Conservation (phyloP, 2,113 vertebrate genomes). For the Casuarius casuarius region DNA sequence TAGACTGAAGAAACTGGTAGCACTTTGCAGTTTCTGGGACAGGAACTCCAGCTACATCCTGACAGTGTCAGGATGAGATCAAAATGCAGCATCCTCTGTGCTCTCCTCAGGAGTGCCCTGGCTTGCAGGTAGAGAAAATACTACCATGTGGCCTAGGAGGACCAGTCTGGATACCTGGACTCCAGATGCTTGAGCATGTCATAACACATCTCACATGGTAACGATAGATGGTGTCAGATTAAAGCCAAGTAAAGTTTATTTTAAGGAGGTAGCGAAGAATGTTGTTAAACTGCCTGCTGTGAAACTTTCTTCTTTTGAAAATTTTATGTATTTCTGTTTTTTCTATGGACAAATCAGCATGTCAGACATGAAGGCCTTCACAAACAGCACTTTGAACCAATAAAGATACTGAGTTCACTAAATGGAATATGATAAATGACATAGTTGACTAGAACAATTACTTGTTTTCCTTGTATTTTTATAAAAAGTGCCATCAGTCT, state of each 20-base stretch:
- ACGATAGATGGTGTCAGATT: background rate
- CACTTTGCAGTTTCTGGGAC: background rate
- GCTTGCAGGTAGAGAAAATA: background rate
- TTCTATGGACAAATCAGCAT: slow-evolving; percentile 30
- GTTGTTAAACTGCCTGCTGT: background rate
- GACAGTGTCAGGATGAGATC: background rate
- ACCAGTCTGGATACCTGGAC: background rate
- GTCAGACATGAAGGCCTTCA: slow-evolving; percentile 26
- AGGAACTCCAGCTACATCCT: background rate
- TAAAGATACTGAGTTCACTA: slow-evolving; percentile 39
- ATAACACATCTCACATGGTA: background rate
- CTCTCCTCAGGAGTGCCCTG: background rate
- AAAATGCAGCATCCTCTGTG: background rate
- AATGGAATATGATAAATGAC: slow-evolving; percentile 34
- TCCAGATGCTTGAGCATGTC: background rate
- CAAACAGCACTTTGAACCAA: slow-evolving; percentile 6
- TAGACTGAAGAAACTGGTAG: fast-evolving
- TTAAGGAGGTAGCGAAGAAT: background rate
- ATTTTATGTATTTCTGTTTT: slow-evolving; percentile 7
- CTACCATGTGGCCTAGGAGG: background rate
- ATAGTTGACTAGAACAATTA: slow-evolving; percentile 25
- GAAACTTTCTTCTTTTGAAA: slow-evolving; percentile 15
- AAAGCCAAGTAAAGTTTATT: background rate
- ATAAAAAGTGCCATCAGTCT: slow-evolving; percentile 5
- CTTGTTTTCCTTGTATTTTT: background rate